Evolutionary conservation across 2,113 vertebrate genomes (phyloP), one percentile per base, ranked within the genome.

Genomic region (Turdus rufiventris): DNA sequence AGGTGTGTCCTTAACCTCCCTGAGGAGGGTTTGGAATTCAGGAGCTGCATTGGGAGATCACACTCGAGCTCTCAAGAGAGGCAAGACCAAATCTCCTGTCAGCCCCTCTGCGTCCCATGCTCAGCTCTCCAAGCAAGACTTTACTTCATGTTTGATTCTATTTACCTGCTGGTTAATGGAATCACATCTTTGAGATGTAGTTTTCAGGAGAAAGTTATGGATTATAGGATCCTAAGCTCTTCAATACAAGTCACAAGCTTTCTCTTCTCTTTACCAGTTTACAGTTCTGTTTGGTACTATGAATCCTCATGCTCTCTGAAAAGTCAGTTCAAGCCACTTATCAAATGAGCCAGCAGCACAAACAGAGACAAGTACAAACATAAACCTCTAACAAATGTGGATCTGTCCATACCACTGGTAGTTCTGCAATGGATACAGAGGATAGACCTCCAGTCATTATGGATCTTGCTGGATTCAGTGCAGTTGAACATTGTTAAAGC

Each of bases 61-160:
- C 43, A 28, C 10, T 7, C 12, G 34, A 98, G 66, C 68, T 97
- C 66, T 10, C 87, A 65, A 53, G 95, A 93, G 53, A 36, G 73
- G 94, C 88, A 56, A 91, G 53, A 82, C 96, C 97, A 50, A 95
- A 95, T 76, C 97, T 96, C 42, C 97, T 97, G 13, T 94, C 94
- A 19, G 96, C 97, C 56, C 97, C 95, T 78, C 85, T 75, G 57
- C 96, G 96, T 28, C 94, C 94, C 6, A 80, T 91, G 93, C 95
- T 89, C 42, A 50, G 48, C 16, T 7, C 58, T 75, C 43, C 48
- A 82, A 34, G 57, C 66, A 82, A 71, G 33, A 45, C 16, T n/a
- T 34, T 40, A n/a, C 47, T 65, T 83, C 45, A 36, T 8, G 6
- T 62, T 61, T 80, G 57, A 42, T 70, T 36, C n/a, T 48, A 20